Evolutionary conservation across 2,888 invertebrate species (phyloP).

Genomic region (Margaritifera margaritifera): DNA sequence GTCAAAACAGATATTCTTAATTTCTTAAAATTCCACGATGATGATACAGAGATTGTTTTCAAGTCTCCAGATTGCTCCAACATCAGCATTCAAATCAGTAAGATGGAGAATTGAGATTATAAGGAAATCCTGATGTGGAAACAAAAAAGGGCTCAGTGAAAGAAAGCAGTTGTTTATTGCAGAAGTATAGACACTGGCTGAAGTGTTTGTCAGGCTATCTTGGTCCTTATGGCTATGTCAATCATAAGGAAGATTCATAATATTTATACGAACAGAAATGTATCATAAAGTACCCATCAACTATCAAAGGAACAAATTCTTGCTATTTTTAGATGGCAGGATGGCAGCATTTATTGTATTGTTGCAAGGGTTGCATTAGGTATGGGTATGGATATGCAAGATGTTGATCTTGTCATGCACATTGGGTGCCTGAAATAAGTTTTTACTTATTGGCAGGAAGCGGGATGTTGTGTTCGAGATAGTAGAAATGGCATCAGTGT

Average conservation of each 20-base stretch:
- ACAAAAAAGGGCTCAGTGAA: constrained; percentile 10
- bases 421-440: too few species aligned
- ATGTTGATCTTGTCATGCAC: too few species aligned
- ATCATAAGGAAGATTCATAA: constrained; percentile 10
- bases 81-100: constrained; percentile 21
- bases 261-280: constrained; percentile 33
- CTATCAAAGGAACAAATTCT: constrained; percentile 27
- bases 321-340: constrained; percentile 10
- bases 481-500: constrained; percentile 16
- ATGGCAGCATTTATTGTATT: constrained; percentile 18
- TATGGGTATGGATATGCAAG: constrained; percentile 23
- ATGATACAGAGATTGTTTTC: constrained; percentile 16
- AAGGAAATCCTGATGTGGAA: constrained; percentile 14
- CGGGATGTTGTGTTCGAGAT: background rate
- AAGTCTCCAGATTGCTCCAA: constrained; percentile 15
- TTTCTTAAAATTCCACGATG: constrained; percentile 13
- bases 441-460: too few species aligned
- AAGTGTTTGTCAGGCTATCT: constrained; percentile 23
- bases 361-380: constrained; percentile 32
- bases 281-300: constrained; percentile 31
- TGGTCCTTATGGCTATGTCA: constrained; percentile 21
- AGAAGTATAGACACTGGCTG: constrained; percentile 31
- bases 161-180: constrained; percentile 33
- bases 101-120: constrained; percentile 7
- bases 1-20: constrained; percentile 28